Evolutionary conservation across 2,888 invertebrate genomes (phyloP), one percentile per base, ranked within the genome.

Genomic region (Drepanosiphum platanoidis): DNA sequence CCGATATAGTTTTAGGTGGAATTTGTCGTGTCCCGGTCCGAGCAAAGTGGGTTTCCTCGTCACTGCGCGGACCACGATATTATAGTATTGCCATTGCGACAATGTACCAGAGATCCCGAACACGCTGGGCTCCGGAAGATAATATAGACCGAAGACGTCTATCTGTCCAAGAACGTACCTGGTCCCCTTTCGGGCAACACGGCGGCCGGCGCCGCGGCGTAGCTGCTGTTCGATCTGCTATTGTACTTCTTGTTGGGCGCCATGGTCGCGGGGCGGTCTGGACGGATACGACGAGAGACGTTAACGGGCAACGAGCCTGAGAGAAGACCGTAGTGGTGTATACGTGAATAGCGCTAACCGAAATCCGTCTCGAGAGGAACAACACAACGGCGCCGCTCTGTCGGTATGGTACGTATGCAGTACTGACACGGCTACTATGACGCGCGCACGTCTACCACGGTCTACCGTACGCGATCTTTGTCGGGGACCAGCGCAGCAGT

Each of bases 111-210:
- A 18, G 52, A 52, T 3, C 18, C 52, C 4, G 5, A 52, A 2
- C 52, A 22, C 18, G 18, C n/a, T n/a, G n/a, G n/a, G n/a, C n/a
- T n/a, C n/a, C n/a, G n/a, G n/a, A n/a, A n/a, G n/a, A 9, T 7
- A 39, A 39, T 7, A 39, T 7, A 39, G 9, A 7, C 39, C 39
- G 39, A 4, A 39, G 9, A 39, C 39, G 39, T 39, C 39, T 39
- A 39, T 9, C 39, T 7, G 39, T 39, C 39, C 39, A 9, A 39
- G 18, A 52, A 87, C 91, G 91, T 90, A 92, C 92, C 92, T 87
- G 92, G 90, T 88, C 91, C 91, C 86, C 90, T 89, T 88, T 91
- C 91, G 15, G 91, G 91, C 66, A 91, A 88, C 22, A 46, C 52
- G 34, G 30, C 83, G n/a, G 68, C 15, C 11, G 61, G 80, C n/a